Evolutionary conservation across 2,113 vertebrate species (phyloP), one percentile per base, ranked within the genome.

Genomic region (Sminthopsis crassicaudata): DNA sequence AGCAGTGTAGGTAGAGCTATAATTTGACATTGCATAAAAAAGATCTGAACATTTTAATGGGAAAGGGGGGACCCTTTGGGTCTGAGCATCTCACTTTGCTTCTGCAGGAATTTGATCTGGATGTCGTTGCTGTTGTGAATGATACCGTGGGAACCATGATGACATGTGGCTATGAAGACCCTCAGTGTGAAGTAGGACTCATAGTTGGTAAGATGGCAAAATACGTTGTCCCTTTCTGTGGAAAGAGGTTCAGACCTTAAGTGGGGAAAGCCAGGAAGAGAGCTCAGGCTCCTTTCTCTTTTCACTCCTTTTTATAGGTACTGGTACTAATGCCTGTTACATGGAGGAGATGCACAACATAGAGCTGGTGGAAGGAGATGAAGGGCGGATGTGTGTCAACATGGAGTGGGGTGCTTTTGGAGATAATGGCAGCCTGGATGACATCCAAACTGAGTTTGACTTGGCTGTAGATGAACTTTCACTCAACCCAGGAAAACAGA

Each of bases 91-190:
- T 92, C 50, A 94, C 90, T 3, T 46, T 53, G 76, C 57, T 92
- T 91, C 88, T 91, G 57, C 96, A 99, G 99, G 99, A 99, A 91
- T 99, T 99, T 30, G 99, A 99, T 97, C 97, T 99, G 98, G 99
- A 99, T 0, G 99, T 99, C 94, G 99, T 99, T 0, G 99, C 99
- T 0, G 98, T 99, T 94, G 99, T 99, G 36, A 99, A 99, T 0
- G 99, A 99, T 98, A 99, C 99, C 0, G 99, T 99, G 0, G 99
- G 99, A 90, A 99, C 99, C 19, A 99, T 99, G 99, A 99, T 99
- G 99, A 99, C 99, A 27, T 99, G 99, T 25, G 99, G 99, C 10
- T 99, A 99, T 0, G 99, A 99, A 96, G 99, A 99, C 96, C 99
- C 99, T 0, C 97, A 98, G 1, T 99, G 99, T 93, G 99, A 99